Evolutionary conservation across 2,888 invertebrate species (phyloP), one percentile per base, ranked within the genome.

Genomic region (Autographa pulchrina): DNA sequence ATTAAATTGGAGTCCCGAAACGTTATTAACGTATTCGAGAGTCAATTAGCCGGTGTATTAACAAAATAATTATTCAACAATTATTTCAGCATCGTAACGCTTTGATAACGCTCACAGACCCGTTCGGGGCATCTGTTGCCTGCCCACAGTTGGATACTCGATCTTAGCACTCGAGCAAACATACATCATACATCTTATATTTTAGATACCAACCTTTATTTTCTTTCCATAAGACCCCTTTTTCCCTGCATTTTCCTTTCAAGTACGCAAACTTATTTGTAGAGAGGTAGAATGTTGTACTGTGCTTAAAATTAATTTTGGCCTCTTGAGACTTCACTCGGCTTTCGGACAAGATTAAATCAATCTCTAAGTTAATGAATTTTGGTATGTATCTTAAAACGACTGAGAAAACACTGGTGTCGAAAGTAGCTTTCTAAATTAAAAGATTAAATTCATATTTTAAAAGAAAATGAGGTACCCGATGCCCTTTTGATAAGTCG

Each of bases 301-400:
- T 93, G 93, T 93, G 94, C 92, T 94, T 92, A 90, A 93, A 92
- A 93, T 94, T 94, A 95, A 94, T 94, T 95, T 91, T 83, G 87
- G 90, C 93, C 93, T 93, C 94, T 94, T 89, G 94, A 94, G 92
- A 91, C 87, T 88, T 78, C 80, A 88, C 84, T 89, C 81, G 87
- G 86, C 86, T 88, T 86, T 88, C 83, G 85, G 88, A 86, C 85
- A 82, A 93, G 92, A 94, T 94, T 93, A 93, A 92, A 90, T 89
- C 92, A 88, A 92, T 93, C 90, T 90, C 84, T 85, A 92, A 48
- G 90, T 89, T 92, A 93, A 93, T 92, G 88, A 92, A 92, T 90
- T 88, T 77, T 85, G 83, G 86, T 90, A 85, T 88, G 84, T 86
- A 86, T 90, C 88, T 88, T 86, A 86, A 86, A 85, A 82, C 74